Evolutionary conservation across 1,140 invertebrate species (phyloP).

Genomic region (Zaprionus ghesquierei): DNA sequence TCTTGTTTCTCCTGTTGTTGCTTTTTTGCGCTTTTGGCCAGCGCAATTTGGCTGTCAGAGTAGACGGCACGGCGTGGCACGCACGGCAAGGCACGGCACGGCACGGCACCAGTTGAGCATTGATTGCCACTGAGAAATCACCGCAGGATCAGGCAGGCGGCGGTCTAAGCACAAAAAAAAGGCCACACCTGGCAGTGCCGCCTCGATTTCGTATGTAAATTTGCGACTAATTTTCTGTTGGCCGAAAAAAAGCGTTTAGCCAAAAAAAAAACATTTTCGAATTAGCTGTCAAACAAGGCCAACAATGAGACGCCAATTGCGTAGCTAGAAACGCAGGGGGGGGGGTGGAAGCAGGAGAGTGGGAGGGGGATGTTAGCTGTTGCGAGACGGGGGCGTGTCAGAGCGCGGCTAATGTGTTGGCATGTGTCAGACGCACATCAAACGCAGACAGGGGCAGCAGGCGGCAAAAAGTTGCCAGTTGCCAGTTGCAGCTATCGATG

Average conservation of each 20-base stretch:
- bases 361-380: background rate
- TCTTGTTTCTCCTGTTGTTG: background rate
- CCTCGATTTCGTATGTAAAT: constrained; percentile 68
- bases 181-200: constrained; percentile 28
- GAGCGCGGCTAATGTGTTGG: constrained; percentile 66
- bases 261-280: background rate
- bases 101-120: constrained; percentile 35
- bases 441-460: constrained; percentile 42
- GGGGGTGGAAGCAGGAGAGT: background rate
- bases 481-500: background rate
- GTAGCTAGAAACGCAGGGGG: background rate
- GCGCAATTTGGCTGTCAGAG: constrained; percentile 51
- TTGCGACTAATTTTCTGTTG: constrained; percentile 54
- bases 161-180: constrained; percentile 23
- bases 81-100: background rate
- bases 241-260: constrained; percentile 4
- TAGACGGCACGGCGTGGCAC: constrained; percentile 28
- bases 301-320: background rate
- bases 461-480: constrained; percentile 17
- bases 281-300: background rate
- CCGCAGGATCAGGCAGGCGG: constrained; percentile 6
- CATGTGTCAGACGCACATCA: constrained; percentile 73
- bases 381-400: constrained; percentile 26
- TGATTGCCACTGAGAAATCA: constrained; percentile 29
- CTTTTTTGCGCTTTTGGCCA: background rate